A percentile compares a stretch with the other conserved stretches of the same genome.
Evolutionary conservation across 2,797 vertebrate genomes (phyloP).

Genomic region (Thaleichthys pacificus): DNA sequence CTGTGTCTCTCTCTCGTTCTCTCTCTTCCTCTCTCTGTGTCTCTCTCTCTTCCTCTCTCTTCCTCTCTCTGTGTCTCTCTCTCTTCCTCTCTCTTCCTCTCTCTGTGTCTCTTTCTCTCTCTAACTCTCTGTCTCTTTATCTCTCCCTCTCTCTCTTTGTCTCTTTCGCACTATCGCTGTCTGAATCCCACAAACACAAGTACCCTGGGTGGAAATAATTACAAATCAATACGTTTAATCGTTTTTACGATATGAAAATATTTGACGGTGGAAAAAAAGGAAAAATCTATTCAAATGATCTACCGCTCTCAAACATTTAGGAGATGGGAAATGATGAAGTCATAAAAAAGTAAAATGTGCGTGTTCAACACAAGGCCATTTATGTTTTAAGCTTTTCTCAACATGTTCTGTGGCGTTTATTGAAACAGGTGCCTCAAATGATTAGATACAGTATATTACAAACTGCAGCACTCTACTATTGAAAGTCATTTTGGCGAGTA

Average conservation of each 20-base stretch:
- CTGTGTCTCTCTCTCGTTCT: conserved; percentile 31
- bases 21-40: conserved; percentile 17
- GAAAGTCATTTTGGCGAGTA: background rate
- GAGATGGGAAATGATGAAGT: conserved; percentile 6
- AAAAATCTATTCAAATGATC: conserved; percentile 23
- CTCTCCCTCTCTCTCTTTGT: conserved; percentile 20
- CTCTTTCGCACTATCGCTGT: background rate
- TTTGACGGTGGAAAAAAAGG: conserved; percentile 11
- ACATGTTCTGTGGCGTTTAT: background rate
- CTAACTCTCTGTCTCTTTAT: conserved; percentile 1
- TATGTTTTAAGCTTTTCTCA: conserved; percentile 1
- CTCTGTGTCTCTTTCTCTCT: background rate
- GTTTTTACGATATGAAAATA: conserved; percentile 43
- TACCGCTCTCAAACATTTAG: conserved; percentile 19
- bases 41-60: conserved; percentile 6
- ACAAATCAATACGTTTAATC: conserved; percentile 42
- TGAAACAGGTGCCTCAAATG: conserved; percentile 32
- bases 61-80: conserved; percentile 9
- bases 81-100: conserved; percentile 17
- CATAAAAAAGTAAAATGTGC: conserved; percentile 4
- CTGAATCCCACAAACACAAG: conserved; percentile 14
- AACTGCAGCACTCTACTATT: background rate
- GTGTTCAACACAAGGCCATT: background rate
- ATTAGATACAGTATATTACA: background rate
- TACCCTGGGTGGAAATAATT: conserved; percentile 27